Percentiles rank a stretch among this genome's conserved stretches.
Conservation (phyloP, 2,797 vertebrate species). For the Poecilia gillii region DNA sequence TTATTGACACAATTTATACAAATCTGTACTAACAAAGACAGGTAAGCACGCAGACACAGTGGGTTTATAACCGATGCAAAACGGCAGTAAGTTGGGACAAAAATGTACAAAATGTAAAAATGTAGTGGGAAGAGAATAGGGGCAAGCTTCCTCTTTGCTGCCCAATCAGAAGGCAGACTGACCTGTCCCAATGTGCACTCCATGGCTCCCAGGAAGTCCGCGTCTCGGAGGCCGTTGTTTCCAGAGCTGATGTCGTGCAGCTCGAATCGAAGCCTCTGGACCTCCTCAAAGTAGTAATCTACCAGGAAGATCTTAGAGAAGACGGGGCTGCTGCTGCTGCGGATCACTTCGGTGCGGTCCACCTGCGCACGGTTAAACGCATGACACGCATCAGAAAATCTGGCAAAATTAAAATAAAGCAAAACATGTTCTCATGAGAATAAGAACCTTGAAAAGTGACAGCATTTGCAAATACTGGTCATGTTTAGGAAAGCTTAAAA, state of each 20-base stretch:
- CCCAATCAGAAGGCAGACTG: slow-evolving; percentile 36
- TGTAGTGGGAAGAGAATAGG: neutral
- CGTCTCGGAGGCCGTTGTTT: slow-evolving; percentile 96
- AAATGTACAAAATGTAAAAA: no score
- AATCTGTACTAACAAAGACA: neutral
- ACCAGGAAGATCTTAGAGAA: slow-evolving; percentile 98
- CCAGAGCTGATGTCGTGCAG: slow-evolving; percentile 97
- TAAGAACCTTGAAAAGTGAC: neutral
- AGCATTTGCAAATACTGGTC: neutral
- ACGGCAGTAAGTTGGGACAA: neutral
- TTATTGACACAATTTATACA: neutral
- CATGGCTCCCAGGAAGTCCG: slow-evolving; percentile 95
- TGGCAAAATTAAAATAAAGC: neutral
- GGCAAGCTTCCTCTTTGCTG: neutral
- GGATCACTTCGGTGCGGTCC: slow-evolving; percentile 96
- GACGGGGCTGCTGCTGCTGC: slow-evolving; percentile 92
- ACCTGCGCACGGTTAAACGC: slow-evolving; percentile 80
- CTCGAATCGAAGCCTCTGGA: slow-evolving; percentile 94
- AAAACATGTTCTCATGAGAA: neutral
- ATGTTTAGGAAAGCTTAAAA: neutral
- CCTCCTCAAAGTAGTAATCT: slow-evolving; percentile 98
- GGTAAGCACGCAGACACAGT: neutral
- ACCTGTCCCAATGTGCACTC: slow-evolving; percentile 97
- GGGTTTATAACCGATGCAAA: neutral
- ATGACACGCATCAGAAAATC: neutral